Conservation (phyloP, 2,113 vertebrate species). For the human region GRCh38 chr7:45969501-45970000, state of each 20-base stretch:
- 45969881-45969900: not conserved
- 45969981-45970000: not conserved
- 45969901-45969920: not conserved
- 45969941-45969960: not conserved
- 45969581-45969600: no score
- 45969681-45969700: not conserved
- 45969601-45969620: not conserved
- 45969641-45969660: not conserved
- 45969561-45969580: not conserved
- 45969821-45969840: not conserved
- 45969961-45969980: not conserved
- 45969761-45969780: not conserved
- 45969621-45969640: not conserved
- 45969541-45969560: not conserved
- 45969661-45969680: not conserved
- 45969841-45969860: not conserved
- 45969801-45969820: not conserved
- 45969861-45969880: not conserved
- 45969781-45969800: not conserved
- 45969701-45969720: rapidly evolving
- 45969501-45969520: not conserved
- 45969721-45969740: not conserved
- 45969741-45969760: not conserved
- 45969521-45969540: not conserved
- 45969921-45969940: not conserved